These are phyloP conservation scores for Formica exsecta DNA, from an alignment of 1,140 invertebrate species.

Conservation along the genomic window DNA sequence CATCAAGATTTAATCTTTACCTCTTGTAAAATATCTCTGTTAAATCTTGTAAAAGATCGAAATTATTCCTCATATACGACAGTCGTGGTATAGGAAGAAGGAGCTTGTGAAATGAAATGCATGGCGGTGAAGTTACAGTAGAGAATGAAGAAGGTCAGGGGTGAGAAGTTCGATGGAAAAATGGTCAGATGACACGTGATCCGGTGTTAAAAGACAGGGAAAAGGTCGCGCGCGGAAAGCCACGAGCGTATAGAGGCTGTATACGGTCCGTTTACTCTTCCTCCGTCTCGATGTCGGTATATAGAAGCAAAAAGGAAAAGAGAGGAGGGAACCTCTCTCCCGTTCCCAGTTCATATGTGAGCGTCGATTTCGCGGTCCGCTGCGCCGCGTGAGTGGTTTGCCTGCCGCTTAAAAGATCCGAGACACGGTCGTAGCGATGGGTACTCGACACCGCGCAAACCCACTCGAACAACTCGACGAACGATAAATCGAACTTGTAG, in stretches of 20 bases:
- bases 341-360: conserved; percentile 85
- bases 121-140: conserved; percentile 30
- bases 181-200: conserved; percentile 33
- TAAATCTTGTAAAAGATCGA: conserved; percentile 15
- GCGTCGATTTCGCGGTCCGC: conserved; percentile 86
- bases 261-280: conserved; percentile 59
- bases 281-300: conserved; percentile 65
- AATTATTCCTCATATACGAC: conserved; percentile 20
- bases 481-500: background rate
- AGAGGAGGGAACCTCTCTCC: conserved; percentile 61
- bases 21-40: conserved; percentile 13
- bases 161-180: conserved; percentile 36
- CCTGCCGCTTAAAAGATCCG: conserved; percentile 80
- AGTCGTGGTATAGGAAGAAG: background rate
- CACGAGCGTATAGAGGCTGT: conserved; percentile 42
- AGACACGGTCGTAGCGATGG: conserved; percentile 79
- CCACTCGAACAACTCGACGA: conserved; percentile 72
- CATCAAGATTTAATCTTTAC: background rate
- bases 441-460: conserved; percentile 77
- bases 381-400: conserved; percentile 85
- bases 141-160: conserved; percentile 22
- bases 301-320: conserved; percentile 60
- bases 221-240: conserved; percentile 67
- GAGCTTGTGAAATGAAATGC: conserved; percentile 12
- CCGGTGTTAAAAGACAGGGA: conserved; percentile 43